These are phyloP conservation scores for Ferrisia virgata DNA, from an alignment of 2,888 invertebrate species.

Conservation along the genomic window DNA sequence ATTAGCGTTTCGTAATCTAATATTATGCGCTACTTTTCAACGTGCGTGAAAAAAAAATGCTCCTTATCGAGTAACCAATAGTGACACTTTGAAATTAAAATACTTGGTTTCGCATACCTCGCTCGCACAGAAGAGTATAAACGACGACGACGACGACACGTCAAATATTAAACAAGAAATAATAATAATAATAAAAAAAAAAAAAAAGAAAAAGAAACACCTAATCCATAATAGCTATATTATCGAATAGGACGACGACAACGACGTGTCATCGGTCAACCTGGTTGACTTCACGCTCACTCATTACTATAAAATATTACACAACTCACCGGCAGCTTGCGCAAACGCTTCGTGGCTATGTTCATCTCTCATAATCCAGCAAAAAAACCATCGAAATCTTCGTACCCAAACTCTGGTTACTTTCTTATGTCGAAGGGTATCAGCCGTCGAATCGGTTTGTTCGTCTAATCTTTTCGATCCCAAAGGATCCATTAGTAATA, in stretches of 20 bases:
- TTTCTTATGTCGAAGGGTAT: constrained; percentile 66
- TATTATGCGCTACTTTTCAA: neutral
- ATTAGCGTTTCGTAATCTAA: neutral
- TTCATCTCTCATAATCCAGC: constrained; percentile 68
- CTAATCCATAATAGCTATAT: too few relatives aligned
- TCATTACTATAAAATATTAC: neutral
- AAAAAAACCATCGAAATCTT: constrained; percentile 72
- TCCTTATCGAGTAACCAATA: too few relatives aligned
- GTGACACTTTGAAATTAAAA: neutral
- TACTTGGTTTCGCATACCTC: neutral
- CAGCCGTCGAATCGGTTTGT: constrained; percentile 56
- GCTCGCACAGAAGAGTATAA: neutral
- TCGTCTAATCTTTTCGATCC: constrained; percentile 66
- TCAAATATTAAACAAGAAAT: neutral
- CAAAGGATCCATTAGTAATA: constrained; percentile 78
- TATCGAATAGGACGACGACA: too few relatives aligned
- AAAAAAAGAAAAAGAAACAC: too few relatives aligned
- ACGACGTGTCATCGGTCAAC: too few relatives aligned
- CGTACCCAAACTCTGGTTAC: constrained; percentile 72
- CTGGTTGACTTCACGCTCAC: too few relatives aligned
- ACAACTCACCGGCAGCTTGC: constrained; percentile 68
- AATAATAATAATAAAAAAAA: too few relatives aligned
- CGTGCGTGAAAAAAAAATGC: neutral
- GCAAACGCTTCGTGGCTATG: constrained; percentile 75
- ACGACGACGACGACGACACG: neutral